Base-by-base conservation (phyloP, 2,797 vertebrate genomes). In the Sciurus vulgaris region DNA sequence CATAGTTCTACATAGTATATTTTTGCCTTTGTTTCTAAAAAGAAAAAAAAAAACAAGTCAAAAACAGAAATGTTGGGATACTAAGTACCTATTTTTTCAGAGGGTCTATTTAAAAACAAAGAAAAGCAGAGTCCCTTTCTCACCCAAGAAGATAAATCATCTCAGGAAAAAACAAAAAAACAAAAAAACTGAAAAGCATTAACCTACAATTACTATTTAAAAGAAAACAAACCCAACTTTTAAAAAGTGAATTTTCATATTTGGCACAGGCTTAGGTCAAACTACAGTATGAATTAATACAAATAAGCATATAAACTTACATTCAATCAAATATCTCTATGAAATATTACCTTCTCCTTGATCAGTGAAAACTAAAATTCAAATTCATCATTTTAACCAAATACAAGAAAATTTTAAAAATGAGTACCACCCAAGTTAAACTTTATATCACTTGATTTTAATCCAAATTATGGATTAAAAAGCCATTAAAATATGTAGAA, bases 371-470 rank as follows among this genome's bases (percentile, higher is more conserved):
- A 91, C 9, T 82, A 65, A 24, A 93, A 94, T 78, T 93, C 95
- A 89, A 63, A 81, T 86, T 95, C 95, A 95, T 59, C 89, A 96
- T 76, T 96, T 93, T 86, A 96, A 91, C 54, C 63, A 93, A 93
- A 28, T 41, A 86, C 20, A 94, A 83, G 56, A 61, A 94, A 95
- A 85, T 15, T 5, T 91, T 18, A 94, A 95, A 94, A 74, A 97
- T 89, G 3, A 91, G 5, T 13, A 61, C 59, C 24, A 93, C 83
- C 51, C 82, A 51, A 91, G 41, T 96, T 82, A 93, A 96, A 94
- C 0, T 89, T 87, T 76, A 59, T 0, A 94, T 26, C 41, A 77
- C 35, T 65, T 85, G 26, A 15, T 24, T 96, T 98, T 92, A 97
- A 97, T 88, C 38, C 54, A 96, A 96, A 95, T 86, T 94, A 84